A percentile compares a stretch with the other conserved stretches of the same genome.
phyloP scores from a whole-genome alignment of 2,113 vertebrate genomes.

The Mustelus asterias region DNA sequence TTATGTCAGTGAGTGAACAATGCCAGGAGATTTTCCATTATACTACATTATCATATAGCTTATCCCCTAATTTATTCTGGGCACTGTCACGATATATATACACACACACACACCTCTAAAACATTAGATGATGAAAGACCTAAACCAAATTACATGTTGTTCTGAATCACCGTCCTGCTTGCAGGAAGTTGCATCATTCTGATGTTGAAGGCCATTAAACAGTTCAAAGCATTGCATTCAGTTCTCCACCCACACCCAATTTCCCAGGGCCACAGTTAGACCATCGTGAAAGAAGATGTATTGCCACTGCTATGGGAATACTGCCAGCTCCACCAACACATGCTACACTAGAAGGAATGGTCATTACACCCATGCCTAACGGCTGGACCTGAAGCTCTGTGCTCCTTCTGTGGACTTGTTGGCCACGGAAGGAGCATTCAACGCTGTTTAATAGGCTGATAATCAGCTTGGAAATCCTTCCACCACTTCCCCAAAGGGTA shows the following conservation, averaged over 20 bases:
- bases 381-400: too few species aligned
- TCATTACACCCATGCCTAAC: background rate
- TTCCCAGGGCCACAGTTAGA: background rate
- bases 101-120: background rate
- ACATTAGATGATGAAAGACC: constrained; percentile 19
- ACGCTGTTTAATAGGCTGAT: too few species aligned
- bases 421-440: too few species aligned
- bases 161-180: background rate
- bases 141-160: background rate
- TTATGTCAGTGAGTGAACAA: background rate
- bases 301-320: background rate
- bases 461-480: too few species aligned
- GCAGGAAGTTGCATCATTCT: constrained; percentile 12
- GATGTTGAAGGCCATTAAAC: background rate
- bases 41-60: background rate
- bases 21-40: background rate
- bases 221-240: background rate
- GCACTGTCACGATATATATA: background rate
- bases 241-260: background rate
- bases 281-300: background rate
- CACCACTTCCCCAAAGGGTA: too few species aligned
- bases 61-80: background rate
- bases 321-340: background rate
- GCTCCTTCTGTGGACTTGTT: too few species aligned
- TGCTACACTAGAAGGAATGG: background rate